Evolutionary conservation across 2,113 vertebrate genomes (phyloP).

Genomic region (Accipiter cooperii): DNA sequence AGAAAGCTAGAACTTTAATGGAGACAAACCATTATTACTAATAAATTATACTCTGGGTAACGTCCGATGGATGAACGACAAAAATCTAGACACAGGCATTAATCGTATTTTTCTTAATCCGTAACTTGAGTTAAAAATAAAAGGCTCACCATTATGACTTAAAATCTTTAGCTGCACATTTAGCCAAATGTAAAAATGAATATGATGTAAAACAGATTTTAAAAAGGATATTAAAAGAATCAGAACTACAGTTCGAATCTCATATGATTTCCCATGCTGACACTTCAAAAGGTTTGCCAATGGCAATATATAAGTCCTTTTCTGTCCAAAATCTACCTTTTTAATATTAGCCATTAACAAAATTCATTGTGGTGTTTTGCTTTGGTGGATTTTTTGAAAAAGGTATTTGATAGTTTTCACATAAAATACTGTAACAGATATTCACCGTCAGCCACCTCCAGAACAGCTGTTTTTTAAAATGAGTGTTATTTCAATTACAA

Average conservation of each 20-base stretch:
- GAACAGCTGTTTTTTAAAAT: background rate
- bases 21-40: background rate
- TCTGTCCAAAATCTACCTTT: background rate
- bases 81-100: background rate
- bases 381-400: background rate
- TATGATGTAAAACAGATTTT: slow-evolving; percentile 16
- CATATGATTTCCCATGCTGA: background rate
- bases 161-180: background rate
- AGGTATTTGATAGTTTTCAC: background rate
- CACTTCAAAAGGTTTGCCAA: slow-evolving; percentile 3
- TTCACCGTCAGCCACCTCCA: background rate
- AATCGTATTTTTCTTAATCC: background rate
- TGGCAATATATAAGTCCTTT: background rate
- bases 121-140: slow-evolving; percentile 10
- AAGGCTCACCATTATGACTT: background rate
- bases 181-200: background rate
- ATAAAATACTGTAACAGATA: background rate
- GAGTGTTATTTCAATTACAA: background rate
- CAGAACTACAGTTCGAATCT: background rate
- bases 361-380: background rate
- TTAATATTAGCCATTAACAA: background rate
- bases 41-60: background rate
- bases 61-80: background rate
- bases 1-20: background rate
- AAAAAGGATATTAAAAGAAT: slow-evolving; percentile 20